Percentiles rank a stretch among this genome's conserved stretches.
Evolutionary conservation across 1,140 invertebrate species (phyloP).

Genomic region (Diabrotica virgifera): DNA sequence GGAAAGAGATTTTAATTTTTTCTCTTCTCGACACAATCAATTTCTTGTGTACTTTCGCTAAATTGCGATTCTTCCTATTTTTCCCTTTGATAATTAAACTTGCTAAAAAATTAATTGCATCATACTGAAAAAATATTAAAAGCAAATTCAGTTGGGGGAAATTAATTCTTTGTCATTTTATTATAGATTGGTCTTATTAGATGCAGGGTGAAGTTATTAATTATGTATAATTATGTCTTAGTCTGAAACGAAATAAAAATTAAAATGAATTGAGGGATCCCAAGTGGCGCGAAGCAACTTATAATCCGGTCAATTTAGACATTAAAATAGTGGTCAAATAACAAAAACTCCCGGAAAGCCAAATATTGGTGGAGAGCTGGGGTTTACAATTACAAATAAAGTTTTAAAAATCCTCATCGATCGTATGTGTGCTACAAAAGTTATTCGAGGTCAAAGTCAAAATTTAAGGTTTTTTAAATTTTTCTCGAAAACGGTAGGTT

Average conservation of each 20-base stretch:
- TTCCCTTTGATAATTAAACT: slow-evolving; percentile 21
- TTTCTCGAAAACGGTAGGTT: no score
- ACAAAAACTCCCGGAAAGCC: no score
- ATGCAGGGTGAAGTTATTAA: neutral
- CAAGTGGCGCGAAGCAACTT: neutral
- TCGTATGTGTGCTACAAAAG: no score
- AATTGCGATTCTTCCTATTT: slow-evolving; percentile 22
- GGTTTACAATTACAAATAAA: no score
- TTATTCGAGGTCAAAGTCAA: no score
- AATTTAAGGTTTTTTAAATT: no score
- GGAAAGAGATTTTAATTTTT: slow-evolving; percentile 24
- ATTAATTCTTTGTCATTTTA: slow-evolving; percentile 6
- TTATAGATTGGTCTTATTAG: slow-evolving; percentile 5
- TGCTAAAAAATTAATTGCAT: slow-evolving; percentile 21
- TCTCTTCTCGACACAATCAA: slow-evolving; percentile 20
- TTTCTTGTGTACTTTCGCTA: slow-evolving; percentile 22
- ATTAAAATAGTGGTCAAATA: no score
- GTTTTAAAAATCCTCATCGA: no score
- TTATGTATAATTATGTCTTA: slow-evolving; percentile 4
- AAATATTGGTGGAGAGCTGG: no score
- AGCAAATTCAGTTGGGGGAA: slow-evolving; percentile 14
- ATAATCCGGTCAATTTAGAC: no score
- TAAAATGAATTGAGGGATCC: neutral
- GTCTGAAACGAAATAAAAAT: neutral
- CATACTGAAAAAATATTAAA: slow-evolving; percentile 22